Base-by-base conservation (phyloP, 2,797 vertebrate species). In the Arctocebus calabarensis region DNA sequence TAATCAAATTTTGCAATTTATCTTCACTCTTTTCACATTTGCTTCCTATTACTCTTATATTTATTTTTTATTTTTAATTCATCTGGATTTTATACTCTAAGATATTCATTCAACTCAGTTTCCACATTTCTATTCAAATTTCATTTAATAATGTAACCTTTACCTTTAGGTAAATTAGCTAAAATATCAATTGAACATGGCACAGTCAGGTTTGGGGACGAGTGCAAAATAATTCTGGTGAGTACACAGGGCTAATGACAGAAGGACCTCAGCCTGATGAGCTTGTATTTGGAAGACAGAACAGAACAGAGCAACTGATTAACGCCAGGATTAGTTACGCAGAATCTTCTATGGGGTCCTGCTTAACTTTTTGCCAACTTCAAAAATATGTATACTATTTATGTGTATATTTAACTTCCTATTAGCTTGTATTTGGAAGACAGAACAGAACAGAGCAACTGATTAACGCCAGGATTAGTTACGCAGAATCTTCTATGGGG, bases 391-490 rank as follows among this genome's bases (percentile, higher is more conserved):
- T 66, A 12, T 5, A 17, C 6, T 13, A 2, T 6, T 23, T 7
- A 34, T 48, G 20, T 68, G 40, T 9, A 32, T 45, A 59, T 77
- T 83, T 70, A 27, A 77, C 40, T 52, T 68, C 14, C 6, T 61
- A 13, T 22, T 52, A 64, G 10, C 55, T 32, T 11, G 6, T 64
- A 14, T 34, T 86, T 14, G 5, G 17, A 40, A 84, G 8, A 14
- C 3, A 40, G 34, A n/a, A 27, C 8, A 20, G 34, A n/a, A 27
- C 8, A 20, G 2, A 45, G 10, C 2, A 0, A 19, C 3, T 57
- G 79, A 29, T n/a, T 3, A 37, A 22, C 22, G 2, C 3, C 29
- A 16, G 9, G 0, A 12, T 12, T 45, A 14, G 3, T 52, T 61
- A 25, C 32, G 8, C 16, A 4, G 2, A 5, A 43, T 43, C 43